Base-by-base conservation (phyloP, 2,888 invertebrate genomes). In the Caenorhabditis sulstoni region DNA sequence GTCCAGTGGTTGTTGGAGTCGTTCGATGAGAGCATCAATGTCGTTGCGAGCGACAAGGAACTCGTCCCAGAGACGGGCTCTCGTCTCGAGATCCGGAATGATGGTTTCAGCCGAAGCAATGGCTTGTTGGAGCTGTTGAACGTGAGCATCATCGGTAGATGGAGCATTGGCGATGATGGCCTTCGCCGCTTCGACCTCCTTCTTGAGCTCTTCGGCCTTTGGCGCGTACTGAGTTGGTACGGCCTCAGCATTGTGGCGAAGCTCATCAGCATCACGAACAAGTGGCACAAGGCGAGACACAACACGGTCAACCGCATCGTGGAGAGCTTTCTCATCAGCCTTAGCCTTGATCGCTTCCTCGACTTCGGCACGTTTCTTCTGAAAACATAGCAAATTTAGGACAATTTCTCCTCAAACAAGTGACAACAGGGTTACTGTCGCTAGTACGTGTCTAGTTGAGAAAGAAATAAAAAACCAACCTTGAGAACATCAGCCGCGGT, bases 21-120 rank as follows among this genome's bases (percentile, higher is more conserved):
- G 47, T 20, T 71, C 77, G 57, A 75, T 65, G 14, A 79, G 61
- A 49, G 37, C 66, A 22, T 65, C 82, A 45, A 73, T 53, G 37
- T 84, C 82, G 52, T 85, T 83, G 18, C 85, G 81, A 35, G 80
- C 81, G 14, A 53, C 76, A 22, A 83, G 71, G 58, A 87, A 87
- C 53, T 82, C 78, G 16, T 82, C 57, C 81, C 81, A 85, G 41
- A 65, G 47, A 47, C 65, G 66, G 45, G 68, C 61, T 45, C 81
- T 62, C n/a, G 81, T 68, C 20, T 78, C 75, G 45, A 86, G 82
- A 39, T 71, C 62, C 12, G 80, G 81, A 20, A 55, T 53, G 8
- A 78, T 53, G 18, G 58, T 52, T 16, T 76, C 67, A 16, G 81
- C 82, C 3, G 76, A 58, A 12, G 45, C 66, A 23, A 84, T 45